Base-by-base conservation (phyloP, 1,140 invertebrate species). In the Bombus vancouverensis region DNA sequence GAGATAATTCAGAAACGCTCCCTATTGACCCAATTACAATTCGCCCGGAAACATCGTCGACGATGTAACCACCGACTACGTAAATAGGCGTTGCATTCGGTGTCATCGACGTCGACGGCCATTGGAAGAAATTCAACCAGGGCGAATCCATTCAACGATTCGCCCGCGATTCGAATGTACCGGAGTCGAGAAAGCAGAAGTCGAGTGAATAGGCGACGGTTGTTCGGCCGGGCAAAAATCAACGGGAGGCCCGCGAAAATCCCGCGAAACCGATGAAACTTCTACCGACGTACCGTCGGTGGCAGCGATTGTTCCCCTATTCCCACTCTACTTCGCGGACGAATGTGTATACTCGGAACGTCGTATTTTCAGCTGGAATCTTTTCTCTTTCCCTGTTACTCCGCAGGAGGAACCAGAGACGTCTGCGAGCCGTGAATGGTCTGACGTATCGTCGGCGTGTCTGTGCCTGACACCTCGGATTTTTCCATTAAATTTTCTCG, bases 401-500 rank as follows among this genome's bases (percentile, higher is more conserved):
- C 57, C 18, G 34, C 57, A 22, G 66, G 39, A 32, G 68, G 88
- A 89, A 91, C 90, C 79, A 87, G 81, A 85, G 89, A 88, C 90
- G 89, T 86, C 86, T 87, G 88, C n/a, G 65, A 66, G 82, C 83
- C 88, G 90, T 92, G 93, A 94, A 95, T 94, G 93, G 93, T 86
- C 92, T 94, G 94, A 95, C 94, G 93, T 95, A 95, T 95, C 92
- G 92, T 89, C 89, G 91, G 88, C 93, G 92, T 93, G 93, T 93
- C 94, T 95, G 94, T 92, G 87, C 91, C 90, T 94, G 94, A 95
- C 94, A 94, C 93, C 92, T 91, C 89, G 93, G 94, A 95, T 94
- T 94, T 95, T 95, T 95, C 94, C 94, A 95, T 95, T 95, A 95
- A 95, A 94, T 94, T 94, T 95, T 92, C 92, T 87, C 92, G 92